Conservation (phyloP, 1,140 invertebrate genomes). For the Trichonephila clavipes region DNA sequence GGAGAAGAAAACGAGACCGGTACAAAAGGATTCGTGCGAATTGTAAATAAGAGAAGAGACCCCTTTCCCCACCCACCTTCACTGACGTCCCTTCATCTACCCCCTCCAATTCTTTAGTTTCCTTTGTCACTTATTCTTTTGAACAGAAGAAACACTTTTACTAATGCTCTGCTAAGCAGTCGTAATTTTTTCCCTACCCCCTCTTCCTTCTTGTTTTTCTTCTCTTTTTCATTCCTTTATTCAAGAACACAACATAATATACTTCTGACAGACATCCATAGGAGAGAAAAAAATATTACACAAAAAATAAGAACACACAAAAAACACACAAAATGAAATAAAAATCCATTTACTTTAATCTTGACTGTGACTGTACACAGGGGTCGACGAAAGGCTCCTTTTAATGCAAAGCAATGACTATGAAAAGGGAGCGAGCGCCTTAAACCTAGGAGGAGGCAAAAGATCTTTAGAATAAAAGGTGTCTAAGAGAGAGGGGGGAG, state of each 20-base stretch:
- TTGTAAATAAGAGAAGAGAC: slow-evolving; percentile 57
- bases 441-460: slow-evolving; percentile 58
- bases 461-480: slow-evolving; percentile 69
- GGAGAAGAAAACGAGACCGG: neutral
- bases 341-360: slow-evolving; percentile 75
- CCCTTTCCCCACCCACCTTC: neutral
- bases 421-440: slow-evolving; percentile 61
- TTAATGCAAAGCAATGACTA: slow-evolving; percentile 17
- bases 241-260: slow-evolving; percentile 68
- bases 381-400: neutral
- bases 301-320: neutral
- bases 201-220: neutral
- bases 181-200: slow-evolving; percentile 51
- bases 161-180: slow-evolving; percentile 74
- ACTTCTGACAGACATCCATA: slow-evolving; percentile 5
- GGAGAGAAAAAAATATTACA: neutral
- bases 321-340: slow-evolving; percentile 55
- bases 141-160: slow-evolving; percentile 65
- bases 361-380: slow-evolving; percentile 21
- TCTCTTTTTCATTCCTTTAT: slow-evolving; percentile 11
- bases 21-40: slow-evolving; percentile 54
- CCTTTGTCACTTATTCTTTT: slow-evolving; percentile 62
- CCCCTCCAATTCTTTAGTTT: neutral
- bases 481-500: slow-evolving; percentile 45
- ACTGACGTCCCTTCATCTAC: neutral